Evolutionary conservation across 2,797 vertebrate species (phyloP).

Genomic region (Hylomyscus alleni): DNA sequence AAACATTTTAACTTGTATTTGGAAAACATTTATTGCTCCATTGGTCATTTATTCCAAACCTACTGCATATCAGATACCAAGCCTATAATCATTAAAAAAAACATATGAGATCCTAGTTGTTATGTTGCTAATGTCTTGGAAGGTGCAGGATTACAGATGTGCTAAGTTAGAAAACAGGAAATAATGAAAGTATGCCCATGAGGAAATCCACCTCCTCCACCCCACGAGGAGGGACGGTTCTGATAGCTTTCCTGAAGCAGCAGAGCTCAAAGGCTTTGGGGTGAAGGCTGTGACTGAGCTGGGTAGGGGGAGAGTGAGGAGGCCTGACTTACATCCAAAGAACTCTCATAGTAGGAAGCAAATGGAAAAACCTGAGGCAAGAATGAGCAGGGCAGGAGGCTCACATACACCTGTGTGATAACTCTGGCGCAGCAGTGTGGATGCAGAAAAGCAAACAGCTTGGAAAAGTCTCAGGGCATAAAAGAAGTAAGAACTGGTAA

Average conservation of each 20-base stretch:
- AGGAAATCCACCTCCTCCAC: not conserved
- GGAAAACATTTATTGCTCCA: not conserved
- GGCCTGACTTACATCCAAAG: not conserved
- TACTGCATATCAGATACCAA: not conserved
- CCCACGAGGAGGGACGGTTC: not conserved
- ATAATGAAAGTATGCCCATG: not conserved
- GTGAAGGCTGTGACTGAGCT: not conserved
- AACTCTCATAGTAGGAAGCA: not conserved
- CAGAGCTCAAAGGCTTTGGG: not conserved
- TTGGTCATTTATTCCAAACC: not conserved
- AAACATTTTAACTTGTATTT: not conserved
- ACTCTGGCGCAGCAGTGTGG: not conserved
- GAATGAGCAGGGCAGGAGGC: not conserved
- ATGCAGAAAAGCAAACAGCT: not conserved
- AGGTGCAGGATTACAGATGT: not conserved
- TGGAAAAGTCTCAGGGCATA: not conserved
- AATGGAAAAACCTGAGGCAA: not conserved
- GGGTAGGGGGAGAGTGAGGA: not conserved
- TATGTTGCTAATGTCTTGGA: not conserved
- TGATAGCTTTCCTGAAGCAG: not conserved
- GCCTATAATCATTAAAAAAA: not conserved
- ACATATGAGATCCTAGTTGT: not conserved
- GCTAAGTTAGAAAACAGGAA: not conserved
- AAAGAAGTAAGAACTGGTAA: not conserved
- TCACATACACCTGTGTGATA: not conserved